phyloP scores from a whole-genome alignment of 2,113 vertebrate species.

The Lates calcarifer region DNA sequence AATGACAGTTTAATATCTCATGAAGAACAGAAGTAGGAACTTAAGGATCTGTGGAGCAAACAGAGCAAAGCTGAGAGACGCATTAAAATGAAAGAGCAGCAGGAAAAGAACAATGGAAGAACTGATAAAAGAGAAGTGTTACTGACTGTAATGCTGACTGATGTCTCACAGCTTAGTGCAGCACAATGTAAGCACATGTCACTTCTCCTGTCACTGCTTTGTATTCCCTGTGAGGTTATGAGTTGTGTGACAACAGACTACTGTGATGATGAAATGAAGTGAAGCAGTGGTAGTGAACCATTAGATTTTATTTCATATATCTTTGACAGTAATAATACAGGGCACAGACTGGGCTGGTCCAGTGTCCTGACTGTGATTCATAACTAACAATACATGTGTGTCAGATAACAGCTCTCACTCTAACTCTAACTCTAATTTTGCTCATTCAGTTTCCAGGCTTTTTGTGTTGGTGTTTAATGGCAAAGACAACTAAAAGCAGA shows the following conservation, averaged over 20 bases:
- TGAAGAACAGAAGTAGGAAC: constrained; percentile 4
- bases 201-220: not conserved
- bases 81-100: constrained; percentile 36
- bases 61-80: constrained; percentile 23
- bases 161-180: constrained; percentile 30
- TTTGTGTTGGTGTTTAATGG: too few relatives aligned
- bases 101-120: constrained; percentile 32
- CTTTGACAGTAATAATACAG: not conserved
- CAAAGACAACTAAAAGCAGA: too few relatives aligned
- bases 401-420: too few relatives aligned
- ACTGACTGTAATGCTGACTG: constrained; percentile 41
- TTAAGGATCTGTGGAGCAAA: not conserved
- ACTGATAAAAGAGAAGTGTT: constrained; percentile 34
- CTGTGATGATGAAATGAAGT: too few relatives aligned
- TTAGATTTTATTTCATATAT: not conserved
- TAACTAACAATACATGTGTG: too few relatives aligned
- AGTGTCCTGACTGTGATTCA: too few relatives aligned
- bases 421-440: too few relatives aligned
- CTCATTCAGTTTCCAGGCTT: too few relatives aligned
- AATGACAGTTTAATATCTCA: constrained; percentile 30
- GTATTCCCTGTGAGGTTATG: not conserved
- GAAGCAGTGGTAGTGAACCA: not conserved
- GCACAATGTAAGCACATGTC: not conserved
- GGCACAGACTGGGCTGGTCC: not conserved
- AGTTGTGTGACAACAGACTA: not conserved